phyloP scores from a whole-genome alignment of 2,797 vertebrate genomes.

The Xenops minutus region DNA sequence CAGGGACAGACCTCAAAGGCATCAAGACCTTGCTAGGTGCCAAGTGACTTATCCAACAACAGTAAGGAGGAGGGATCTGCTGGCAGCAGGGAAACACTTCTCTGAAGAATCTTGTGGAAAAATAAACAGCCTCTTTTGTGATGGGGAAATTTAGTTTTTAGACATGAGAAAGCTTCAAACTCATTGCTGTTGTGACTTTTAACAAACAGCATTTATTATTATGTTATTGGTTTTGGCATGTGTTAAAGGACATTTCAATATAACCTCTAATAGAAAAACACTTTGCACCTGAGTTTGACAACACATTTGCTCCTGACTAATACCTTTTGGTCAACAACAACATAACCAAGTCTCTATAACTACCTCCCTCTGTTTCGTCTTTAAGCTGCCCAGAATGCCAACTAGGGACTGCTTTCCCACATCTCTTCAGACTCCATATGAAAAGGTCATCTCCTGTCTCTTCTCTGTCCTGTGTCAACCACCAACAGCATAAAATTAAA shows the following conservation, averaged over 20 bases:
- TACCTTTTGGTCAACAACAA: neutral
- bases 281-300: neutral
- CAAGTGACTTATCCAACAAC: neutral
- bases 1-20: neutral
- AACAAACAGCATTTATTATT: neutral
- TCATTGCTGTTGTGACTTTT: neutral
- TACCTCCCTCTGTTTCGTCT: neutral
- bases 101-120: neutral
- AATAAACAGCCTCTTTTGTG: neutral
- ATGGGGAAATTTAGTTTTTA: neutral
- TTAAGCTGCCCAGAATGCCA: neutral
- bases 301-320: neutral
- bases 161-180: neutral
- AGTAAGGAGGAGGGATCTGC: neutral
- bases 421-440: neutral
- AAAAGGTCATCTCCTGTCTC: neutral
- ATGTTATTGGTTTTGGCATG: neutral
- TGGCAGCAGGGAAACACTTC: neutral
- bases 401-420: neutral
- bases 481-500: neutral
- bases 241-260: neutral
- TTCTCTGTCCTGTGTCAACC: neutral
- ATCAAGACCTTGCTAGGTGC: neutral
- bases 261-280: neutral
- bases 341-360: neutral